Evolutionary conservation across 1,140 invertebrate species (phyloP), one percentile per base, ranked within the genome.

Genomic region (Neocloeon triangulifer): DNA sequence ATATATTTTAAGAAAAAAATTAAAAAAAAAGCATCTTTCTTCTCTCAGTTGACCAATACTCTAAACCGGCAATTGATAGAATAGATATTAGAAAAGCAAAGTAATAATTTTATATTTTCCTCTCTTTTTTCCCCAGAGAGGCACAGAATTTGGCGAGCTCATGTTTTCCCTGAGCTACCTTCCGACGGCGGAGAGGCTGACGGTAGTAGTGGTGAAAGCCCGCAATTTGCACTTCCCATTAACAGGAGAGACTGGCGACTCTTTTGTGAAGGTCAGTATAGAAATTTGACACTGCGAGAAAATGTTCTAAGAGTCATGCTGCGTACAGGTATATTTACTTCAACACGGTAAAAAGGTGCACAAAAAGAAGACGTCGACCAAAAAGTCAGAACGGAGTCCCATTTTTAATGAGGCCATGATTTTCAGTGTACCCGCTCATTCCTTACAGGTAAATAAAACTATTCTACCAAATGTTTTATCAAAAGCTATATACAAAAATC

Each of bases 371-470:
- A 77, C 73, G 2, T 69, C 69, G 3, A 56, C 66, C 12, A 75
- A 76, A 40, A 63, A 61, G 36, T 63, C 61, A 20, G 73, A 77
- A 32, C 59, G 61, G 19, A 66, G 68, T 44, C 73, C 73, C 1
- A 75, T 76, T 27, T 79, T 76, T 49, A 79, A 79, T 46, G 75
- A 78, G 47, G 65, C 73, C 0, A 75, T 79, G 55, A 78, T 76
- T 39, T 78, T 79, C 46, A 73, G 59, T 37, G 65, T 79, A 15
- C 71, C 73, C 39, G 63, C 66, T 6, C 63, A 71, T 36, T 51
- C 60, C 27, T 42, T 72, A 35, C 63, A 68, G 54, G 66, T 70
- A 52, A 39, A 34, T 37, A 19, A 6, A 16, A 19, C 4, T 19
- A 32, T 5, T 30, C 4, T 14, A 5, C 12, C 3, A 4, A 5